Conservation (phyloP, 2,888 invertebrate genomes). For the Drosophila melanocephala region DNA sequence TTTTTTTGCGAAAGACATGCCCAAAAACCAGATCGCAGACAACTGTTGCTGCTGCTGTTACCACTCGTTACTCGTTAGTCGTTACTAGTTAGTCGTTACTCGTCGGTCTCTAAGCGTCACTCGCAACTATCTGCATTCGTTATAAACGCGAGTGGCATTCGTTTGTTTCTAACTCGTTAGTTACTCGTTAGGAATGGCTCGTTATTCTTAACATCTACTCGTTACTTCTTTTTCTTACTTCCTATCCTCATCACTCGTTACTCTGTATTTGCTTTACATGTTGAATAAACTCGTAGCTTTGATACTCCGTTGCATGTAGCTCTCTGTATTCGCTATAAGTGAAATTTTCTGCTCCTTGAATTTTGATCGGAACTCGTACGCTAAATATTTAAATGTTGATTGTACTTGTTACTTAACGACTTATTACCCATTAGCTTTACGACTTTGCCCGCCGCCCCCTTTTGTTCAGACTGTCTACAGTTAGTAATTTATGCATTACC, state of each 20-base stretch:
- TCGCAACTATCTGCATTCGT: not conserved
- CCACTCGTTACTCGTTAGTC: not conserved
- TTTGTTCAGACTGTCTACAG: not conserved
- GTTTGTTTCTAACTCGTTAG: not conserved
- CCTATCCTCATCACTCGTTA: not conserved
- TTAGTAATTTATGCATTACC: not conserved
- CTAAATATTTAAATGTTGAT: not conserved
- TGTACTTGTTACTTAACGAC: not conserved
- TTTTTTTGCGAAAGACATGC: not conserved
- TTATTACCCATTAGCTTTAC: not conserved
- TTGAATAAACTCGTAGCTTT: not conserved
- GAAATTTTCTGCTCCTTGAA: not conserved
- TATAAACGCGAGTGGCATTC: not conserved
- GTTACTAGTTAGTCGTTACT: not conserved
- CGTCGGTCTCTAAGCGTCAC: not conserved
- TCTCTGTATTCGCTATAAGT: not conserved
- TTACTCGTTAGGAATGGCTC: not conserved
- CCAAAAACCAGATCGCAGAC: not conserved
- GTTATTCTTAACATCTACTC: not conserved
- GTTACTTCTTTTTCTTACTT: not conserved
- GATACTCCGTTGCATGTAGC: not conserved
- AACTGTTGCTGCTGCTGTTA: not conserved
- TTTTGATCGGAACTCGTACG: not conserved
- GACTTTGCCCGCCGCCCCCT: not conserved
- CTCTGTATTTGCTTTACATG: not conserved